Base-by-base conservation (phyloP, 2,113 vertebrate genomes). In the Paratilapia polleni region DNA sequence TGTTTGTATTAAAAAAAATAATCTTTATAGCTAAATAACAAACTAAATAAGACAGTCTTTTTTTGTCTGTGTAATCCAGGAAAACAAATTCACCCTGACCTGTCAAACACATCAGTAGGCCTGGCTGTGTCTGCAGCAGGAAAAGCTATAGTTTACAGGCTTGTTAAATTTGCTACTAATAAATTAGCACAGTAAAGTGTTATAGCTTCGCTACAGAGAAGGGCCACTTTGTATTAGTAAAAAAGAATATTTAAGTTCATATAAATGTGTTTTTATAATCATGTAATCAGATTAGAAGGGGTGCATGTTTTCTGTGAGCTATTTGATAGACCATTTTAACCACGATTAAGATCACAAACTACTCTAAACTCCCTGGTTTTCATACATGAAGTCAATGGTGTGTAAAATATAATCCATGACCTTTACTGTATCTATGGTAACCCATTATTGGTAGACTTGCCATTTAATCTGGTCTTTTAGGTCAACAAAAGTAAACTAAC, bases 161-260 rank as follows among this genome's bases (percentile, higher is more conserved):
- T 38, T 10, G 63, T 81, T 79, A 83, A 83, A 73, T 15, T 63
- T 64, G 7, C 66, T 73, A 13, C 1, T 36, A 57, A 73, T n/a
- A 26, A 49, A 24, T 1, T 5, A 14, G 5, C 11, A n/a, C 9
- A n/a, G 14, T 64, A 58, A 84, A 59, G 12, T 56, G 14, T 63
- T 13, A 31, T 14, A 31, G 17, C 66, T 63, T 76, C 34, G 11
- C 24, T 12, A n/a, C 31, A 14, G 22, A 12, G 74, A 49, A 47
- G 20, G 10, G n/a, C 70, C 31, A 20, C 38, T 11, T 31, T 60
- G 28, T 31, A 20, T 49, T 5, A 19, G 22, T 10, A 26, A 24
- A 36, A 17, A 52, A 22, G n/a, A 22, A 47, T 26, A 47, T 49
- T n/a, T n/a, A n/a, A n/a, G n/a, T n/a, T n/a, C n/a, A n/a, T n/a